Conservation (phyloP, 1,140 invertebrate genomes). For the Caenorhabditis latens region DNA sequence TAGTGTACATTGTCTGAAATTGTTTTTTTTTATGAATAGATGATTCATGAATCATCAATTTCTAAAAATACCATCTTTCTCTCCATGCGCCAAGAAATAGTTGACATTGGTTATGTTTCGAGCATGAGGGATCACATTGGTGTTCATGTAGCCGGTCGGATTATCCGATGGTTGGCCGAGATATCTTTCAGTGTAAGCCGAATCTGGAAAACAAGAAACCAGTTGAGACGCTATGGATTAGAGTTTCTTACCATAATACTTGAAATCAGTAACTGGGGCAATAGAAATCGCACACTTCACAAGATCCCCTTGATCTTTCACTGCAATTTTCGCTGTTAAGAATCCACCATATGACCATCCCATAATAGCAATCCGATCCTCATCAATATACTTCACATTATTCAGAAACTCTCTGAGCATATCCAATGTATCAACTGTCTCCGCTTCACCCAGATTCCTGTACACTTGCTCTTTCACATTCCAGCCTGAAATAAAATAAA, state of each 20-base stretch:
- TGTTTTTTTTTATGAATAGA: slow-evolving; percentile 31
- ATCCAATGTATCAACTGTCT: slow-evolving; percentile 52
- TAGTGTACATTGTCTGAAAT: slow-evolving; percentile 77
- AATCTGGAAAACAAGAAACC: slow-evolving; percentile 67
- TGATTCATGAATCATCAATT: neutral
- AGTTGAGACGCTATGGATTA: neutral
- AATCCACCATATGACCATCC: slow-evolving; percentile 77
- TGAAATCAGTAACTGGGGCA: slow-evolving; percentile 76
- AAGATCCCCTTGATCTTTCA: slow-evolving; percentile 68
- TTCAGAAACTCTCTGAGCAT: slow-evolving; percentile 66
- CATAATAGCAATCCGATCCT: slow-evolving; percentile 74
- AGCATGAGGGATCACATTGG: slow-evolving; percentile 25
- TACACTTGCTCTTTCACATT: slow-evolving; percentile 58
- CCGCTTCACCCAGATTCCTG: slow-evolving; percentile 44
- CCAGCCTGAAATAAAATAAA: slow-evolving; percentile 55
- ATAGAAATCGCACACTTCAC: slow-evolving; percentile 75
- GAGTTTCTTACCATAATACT: slow-evolving; percentile 70
- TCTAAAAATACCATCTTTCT: slow-evolving; percentile 71
- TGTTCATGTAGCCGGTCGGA: slow-evolving; percentile 64
- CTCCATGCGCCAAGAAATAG: slow-evolving; percentile 74
- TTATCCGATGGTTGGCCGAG: slow-evolving; percentile 71
- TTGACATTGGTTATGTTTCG: slow-evolving; percentile 66
- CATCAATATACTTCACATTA: slow-evolving; percentile 70
- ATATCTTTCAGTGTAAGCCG: slow-evolving; percentile 77
- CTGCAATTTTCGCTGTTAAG: slow-evolving; percentile 70